Evolutionary conservation across 2,888 invertebrate genomes (phyloP).

Genomic region (Nyleta sp.): DNA sequence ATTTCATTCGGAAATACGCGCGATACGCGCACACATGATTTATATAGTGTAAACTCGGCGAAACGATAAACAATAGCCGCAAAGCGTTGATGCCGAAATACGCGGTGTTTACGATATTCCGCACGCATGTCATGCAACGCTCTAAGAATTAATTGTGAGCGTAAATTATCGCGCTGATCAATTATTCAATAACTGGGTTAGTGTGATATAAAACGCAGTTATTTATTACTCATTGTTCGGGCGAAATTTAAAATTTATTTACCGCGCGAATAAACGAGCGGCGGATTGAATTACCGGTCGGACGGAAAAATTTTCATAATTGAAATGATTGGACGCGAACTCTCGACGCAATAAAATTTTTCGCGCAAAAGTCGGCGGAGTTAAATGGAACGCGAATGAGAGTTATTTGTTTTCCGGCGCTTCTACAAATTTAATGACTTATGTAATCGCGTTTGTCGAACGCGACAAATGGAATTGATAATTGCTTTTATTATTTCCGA

Average conservation of each 20-base stretch:
- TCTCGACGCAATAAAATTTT: constrained; percentile 31
- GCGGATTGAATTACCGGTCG: constrained; percentile 30
- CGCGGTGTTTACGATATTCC: constrained; percentile 51
- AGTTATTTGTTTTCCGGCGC: constrained; percentile 25
- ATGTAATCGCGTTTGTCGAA: background rate
- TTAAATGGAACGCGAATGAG: constrained; percentile 20
- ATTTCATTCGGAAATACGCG: constrained; percentile 53
- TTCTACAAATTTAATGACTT: background rate
- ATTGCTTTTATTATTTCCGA: background rate
- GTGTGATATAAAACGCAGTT: constrained; percentile 33
- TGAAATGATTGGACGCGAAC: constrained; percentile 20
- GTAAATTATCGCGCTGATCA: constrained; percentile 46
- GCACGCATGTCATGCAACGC: constrained; percentile 46
- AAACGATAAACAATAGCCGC: constrained; percentile 55
- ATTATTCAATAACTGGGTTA: constrained; percentile 57
- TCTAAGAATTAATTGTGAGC: constrained; percentile 52
- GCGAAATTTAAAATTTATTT: constrained; percentile 31
- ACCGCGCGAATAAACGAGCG: constrained; percentile 17
- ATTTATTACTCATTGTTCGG: constrained; percentile 48
- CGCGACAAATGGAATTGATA: background rate
- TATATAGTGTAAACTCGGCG: constrained; percentile 57
- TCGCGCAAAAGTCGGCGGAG: constrained; percentile 3
- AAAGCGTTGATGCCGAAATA: constrained; percentile 51
- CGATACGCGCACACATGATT: constrained; percentile 54
- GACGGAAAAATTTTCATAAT: constrained; percentile 35